These are phyloP conservation scores for Conopomorpha cramerella DNA, from an alignment of 1,140 invertebrate genomes.

Conservation along the genomic window DNA sequence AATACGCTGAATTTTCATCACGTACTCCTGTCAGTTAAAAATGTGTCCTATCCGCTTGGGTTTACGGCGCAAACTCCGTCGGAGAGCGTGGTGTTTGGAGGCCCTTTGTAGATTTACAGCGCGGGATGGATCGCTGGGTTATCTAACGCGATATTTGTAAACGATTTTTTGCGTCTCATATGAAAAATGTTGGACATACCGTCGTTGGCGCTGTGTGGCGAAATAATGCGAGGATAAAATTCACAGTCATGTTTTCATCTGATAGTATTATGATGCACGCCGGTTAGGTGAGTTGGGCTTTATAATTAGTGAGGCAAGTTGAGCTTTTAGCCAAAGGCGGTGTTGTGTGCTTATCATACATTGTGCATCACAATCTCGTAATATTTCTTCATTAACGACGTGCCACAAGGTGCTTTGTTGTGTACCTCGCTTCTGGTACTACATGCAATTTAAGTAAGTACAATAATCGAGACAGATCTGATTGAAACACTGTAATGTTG, in stretches of 20 bases:
- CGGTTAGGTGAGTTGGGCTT: not conserved
- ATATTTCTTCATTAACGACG: constrained; percentile 58
- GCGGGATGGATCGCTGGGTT: constrained; percentile 7
- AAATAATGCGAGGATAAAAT: too few species aligned
- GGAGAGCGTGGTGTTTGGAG: too few species aligned
- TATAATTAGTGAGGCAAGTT: too few species aligned
- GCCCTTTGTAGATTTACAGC: too few species aligned
- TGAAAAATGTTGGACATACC: constrained; percentile 5
- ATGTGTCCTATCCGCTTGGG: constrained; percentile 12
- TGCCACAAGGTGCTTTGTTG: constrained; percentile 13
- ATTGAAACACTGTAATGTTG: too few species aligned
- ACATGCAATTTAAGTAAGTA: too few species aligned
- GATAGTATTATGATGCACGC: constrained; percentile 14
- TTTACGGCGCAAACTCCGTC: not conserved
- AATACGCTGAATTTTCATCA: constrained; percentile 51
- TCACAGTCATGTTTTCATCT: constrained; percentile 13
- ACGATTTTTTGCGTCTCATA: constrained; percentile 14
- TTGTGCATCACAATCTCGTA: constrained; percentile 36
- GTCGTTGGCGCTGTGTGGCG: too few species aligned
- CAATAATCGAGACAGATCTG: not conserved
- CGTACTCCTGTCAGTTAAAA: constrained; percentile 14
- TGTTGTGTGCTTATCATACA: constrained; percentile 30
- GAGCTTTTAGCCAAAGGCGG: too few species aligned
- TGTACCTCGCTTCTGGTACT: not conserved
- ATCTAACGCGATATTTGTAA: constrained; percentile 19